Percentiles rank a stretch among this genome's conserved stretches.
Conservation (phyloP, 2,888 invertebrate species). For the Aricia artaxerxes region DNA sequence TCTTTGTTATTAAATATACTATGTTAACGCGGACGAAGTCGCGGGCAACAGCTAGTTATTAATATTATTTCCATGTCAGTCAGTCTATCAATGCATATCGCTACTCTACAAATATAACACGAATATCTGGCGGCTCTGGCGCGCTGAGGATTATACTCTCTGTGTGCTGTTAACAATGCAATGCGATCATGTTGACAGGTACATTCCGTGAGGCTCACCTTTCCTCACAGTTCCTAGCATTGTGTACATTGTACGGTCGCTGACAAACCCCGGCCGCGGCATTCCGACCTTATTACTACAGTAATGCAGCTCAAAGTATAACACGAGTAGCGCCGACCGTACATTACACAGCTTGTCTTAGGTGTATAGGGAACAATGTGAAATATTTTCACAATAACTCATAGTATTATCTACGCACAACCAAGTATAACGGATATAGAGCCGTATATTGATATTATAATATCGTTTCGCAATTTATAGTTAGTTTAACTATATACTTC, state of each 20-base stretch:
- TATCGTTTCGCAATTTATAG: background rate
- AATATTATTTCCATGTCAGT: background rate
- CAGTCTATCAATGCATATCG: background rate
- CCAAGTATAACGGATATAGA: background rate
- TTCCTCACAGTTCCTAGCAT: background rate
- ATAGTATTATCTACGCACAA: background rate
- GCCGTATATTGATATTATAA: background rate
- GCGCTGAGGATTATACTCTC: background rate
- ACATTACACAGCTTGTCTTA: background rate
- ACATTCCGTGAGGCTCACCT: conserved; percentile 1
- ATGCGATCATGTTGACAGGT: background rate
- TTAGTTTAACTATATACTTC: background rate
- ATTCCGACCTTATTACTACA: background rate
- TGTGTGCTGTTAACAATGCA: background rate
- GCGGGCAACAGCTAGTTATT: too few species aligned
- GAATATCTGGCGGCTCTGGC: background rate
- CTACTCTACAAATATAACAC: background rate
- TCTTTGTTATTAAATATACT: too few species aligned
- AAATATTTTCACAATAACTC: conserved; percentile 3
- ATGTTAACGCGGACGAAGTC: too few species aligned
- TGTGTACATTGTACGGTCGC: background rate
- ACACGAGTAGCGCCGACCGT: background rate
- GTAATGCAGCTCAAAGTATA: background rate
- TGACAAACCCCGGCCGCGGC: background rate
- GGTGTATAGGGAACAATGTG: background rate